phyloP scores from a whole-genome alignment of 2,797 vertebrate species.

The Heterohyrax brucei region DNA sequence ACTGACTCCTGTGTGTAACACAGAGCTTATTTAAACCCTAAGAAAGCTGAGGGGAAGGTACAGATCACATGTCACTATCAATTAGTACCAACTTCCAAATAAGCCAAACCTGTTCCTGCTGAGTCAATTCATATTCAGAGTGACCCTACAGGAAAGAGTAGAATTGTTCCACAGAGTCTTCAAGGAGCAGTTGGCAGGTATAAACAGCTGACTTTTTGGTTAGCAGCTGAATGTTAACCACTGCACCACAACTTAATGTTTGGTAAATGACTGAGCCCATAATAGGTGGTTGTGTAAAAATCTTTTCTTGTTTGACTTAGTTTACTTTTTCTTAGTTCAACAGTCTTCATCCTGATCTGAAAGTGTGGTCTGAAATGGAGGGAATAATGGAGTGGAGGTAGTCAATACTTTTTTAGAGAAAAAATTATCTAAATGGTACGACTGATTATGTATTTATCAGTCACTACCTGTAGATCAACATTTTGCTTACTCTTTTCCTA shows the following conservation, averaged over 20 bases:
- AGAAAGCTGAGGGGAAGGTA: neutral
- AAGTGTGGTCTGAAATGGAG: neutral
- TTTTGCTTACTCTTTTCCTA: neutral
- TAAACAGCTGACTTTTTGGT: too few relatives aligned
- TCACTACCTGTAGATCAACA: neutral
- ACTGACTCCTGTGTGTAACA: neutral
- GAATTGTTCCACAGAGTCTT: too few relatives aligned
- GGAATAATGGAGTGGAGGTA: neutral
- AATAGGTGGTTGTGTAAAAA: neutral
- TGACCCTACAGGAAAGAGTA: too few relatives aligned
- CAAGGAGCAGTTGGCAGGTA: too few relatives aligned
- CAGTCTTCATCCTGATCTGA: neutral
- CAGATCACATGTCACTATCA: neutral
- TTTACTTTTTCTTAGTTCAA: constrained; percentile 16
- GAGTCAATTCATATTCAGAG: too few relatives aligned
- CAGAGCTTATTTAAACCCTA: neutral
- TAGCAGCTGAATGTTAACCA: too few relatives aligned
- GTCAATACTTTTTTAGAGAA: neutral
- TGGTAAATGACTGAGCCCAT: neutral
- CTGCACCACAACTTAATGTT: neutral
- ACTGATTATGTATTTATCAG: neutral
- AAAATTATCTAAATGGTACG: neutral
- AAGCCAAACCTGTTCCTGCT: too few relatives aligned
- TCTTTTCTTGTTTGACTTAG: neutral
- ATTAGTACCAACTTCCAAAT: neutral